Percentiles rank a stretch among this genome's conserved stretches.
Conservation (phyloP, 2,113 vertebrate genomes). For the Thalassarche chlororhynchos region DNA sequence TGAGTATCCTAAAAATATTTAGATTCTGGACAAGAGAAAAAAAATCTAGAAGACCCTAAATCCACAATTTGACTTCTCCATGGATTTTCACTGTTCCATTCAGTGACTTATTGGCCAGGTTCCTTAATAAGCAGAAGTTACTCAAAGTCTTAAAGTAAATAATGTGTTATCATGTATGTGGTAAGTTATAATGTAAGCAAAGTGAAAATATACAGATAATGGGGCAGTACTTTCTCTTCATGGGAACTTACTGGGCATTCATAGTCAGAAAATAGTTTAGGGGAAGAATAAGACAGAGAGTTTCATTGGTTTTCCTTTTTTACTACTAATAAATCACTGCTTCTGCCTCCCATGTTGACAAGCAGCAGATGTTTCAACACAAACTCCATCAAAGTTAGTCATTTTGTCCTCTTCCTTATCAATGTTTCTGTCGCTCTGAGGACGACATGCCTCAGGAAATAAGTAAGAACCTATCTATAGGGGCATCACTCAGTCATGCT, state of each 20-base stretch:
- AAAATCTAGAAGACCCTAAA: not conserved
- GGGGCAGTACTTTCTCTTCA: not conserved
- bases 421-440: constrained; percentile 22
- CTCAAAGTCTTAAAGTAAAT: not conserved
- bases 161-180: not conserved
- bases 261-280: not conserved
- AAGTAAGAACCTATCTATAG: constrained; percentile 58
- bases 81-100: not conserved
- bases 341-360: constrained; percentile 34
- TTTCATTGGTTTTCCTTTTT: not conserved
- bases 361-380: constrained; percentile 56
- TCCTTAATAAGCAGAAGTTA: not conserved
- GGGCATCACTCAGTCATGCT: constrained; percentile 65
- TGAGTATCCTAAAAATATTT: not conserved
- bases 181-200: not conserved
- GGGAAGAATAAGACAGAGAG: not conserved
- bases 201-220: not conserved
- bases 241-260: not conserved
- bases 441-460: constrained; percentile 21
- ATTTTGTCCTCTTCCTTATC: constrained; percentile 63
- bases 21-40: not conserved
- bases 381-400: constrained; percentile 54
- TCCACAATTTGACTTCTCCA: not conserved
- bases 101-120: not conserved
- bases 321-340: constrained; percentile 26